phyloP scores from a whole-genome alignment of 2,888 invertebrate species.

The Hymenopus coronatus region DNA sequence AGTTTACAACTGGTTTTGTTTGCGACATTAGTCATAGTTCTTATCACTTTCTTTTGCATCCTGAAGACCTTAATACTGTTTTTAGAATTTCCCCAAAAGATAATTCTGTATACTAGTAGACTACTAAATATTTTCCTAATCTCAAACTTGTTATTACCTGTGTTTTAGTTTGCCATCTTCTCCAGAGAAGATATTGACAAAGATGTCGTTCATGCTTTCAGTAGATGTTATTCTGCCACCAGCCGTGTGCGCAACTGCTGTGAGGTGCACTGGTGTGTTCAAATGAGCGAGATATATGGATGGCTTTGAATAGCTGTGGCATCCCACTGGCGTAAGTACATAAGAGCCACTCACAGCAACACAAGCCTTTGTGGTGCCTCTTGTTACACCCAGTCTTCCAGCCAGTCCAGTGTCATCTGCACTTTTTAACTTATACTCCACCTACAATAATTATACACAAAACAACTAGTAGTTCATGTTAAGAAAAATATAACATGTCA shows the following conservation, averaged over 20 bases:
- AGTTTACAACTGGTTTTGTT: too few relatives aligned
- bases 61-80: too few relatives aligned
- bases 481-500: too few relatives aligned
- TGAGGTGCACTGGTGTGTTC: constrained; percentile 45
- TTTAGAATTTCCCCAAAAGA: too few relatives aligned
- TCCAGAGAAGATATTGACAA: constrained; percentile 45
- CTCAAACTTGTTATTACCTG: constrained; percentile 8
- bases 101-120: too few relatives aligned
- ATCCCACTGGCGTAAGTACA: constrained; percentile 70
- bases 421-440: constrained; percentile 32
- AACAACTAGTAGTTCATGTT: neutral
- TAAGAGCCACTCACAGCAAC: constrained; percentile 67
- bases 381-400: constrained; percentile 14
- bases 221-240: constrained; percentile 53
- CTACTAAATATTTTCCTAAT: too few relatives aligned
- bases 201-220: constrained; percentile 50
- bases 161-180: constrained; percentile 31
- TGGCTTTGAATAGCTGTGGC: constrained; percentile 69
- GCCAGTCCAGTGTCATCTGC: constrained; percentile 12
- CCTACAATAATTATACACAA: constrained; percentile 23
- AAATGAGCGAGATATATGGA: constrained; percentile 45
- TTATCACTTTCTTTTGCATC: too few relatives aligned
- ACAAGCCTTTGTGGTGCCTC: constrained; percentile 51
- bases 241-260: constrained; percentile 56
- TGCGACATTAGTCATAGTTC: too few relatives aligned